These are phyloP conservation scores for Bombus breviceps DNA, from an alignment of 1,140 invertebrate species.

Conservation along the genomic window DNA sequence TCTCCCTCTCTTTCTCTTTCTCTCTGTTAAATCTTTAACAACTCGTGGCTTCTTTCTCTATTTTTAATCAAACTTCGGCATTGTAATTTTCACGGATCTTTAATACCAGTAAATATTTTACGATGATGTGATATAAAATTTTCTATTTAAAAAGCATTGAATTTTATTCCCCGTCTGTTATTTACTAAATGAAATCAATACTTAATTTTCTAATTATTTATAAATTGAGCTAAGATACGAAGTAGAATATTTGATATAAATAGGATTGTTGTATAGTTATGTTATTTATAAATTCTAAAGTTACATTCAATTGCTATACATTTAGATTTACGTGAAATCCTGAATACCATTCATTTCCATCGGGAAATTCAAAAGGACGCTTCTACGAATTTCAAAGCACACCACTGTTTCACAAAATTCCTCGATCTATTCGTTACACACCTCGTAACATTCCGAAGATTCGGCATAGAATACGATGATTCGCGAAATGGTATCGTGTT, in stretches of 20 bases:
- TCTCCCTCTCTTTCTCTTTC: not conserved
- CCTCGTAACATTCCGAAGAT: no score
- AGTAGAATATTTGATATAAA: no score
- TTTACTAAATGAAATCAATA: no score
- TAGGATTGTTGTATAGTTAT: not conserved
- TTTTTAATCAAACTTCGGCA: not conserved
- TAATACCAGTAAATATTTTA: not conserved
- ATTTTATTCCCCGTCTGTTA: not conserved
- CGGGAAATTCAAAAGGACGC: no score
- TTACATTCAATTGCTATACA: not conserved
- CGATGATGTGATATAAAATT: not conserved
- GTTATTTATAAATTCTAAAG: not conserved
- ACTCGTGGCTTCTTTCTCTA: not conserved
- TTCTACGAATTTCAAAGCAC: no score
- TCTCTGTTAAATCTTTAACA: conserved; percentile 14
- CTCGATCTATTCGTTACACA: no score
- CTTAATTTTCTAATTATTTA: no score
- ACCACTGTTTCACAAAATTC: no score
- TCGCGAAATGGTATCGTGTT: not conserved
- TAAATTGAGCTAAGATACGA: no score
- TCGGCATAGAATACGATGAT: not conserved
- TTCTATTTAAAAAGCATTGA: no score
- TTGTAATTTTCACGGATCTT: not conserved
- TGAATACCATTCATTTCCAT: no score
- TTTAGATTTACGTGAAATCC: no score